Evolutionary conservation across 2,797 vertebrate species (phyloP).

Genomic region (Leptoclinus maculatus): DNA sequence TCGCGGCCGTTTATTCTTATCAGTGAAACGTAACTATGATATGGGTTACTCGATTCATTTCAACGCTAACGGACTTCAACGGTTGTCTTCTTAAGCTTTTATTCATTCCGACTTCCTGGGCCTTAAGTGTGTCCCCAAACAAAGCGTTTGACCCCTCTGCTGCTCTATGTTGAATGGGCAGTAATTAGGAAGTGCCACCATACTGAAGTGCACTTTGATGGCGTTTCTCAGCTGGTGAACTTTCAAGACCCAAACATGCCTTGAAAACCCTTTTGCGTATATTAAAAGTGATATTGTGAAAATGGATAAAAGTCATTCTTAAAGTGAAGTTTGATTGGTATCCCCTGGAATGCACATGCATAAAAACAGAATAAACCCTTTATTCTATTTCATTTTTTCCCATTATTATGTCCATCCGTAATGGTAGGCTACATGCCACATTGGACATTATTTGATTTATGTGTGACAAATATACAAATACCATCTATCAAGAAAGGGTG

Average conservation of each 20-base stretch:
- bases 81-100: slow-evolving; percentile 29
- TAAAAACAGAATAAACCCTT: background rate
- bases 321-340: background rate
- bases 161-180: slow-evolving; percentile 8
- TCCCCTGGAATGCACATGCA: background rate
- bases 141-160: slow-evolving; percentile 32
- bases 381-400: background rate
- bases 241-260: slow-evolving; percentile 2
- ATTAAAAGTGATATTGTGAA: background rate
- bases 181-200: slow-evolving; percentile 34
- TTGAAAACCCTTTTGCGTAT: background rate
- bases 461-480: background rate
- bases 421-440: background rate
- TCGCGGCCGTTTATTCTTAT: slow-evolving; percentile 23
- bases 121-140: slow-evolving; percentile 19
- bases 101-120: slow-evolving; percentile 29
- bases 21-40: slow-evolving; percentile 15
- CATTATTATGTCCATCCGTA: background rate
- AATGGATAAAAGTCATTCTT: background rate
- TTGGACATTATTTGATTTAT: too few relatives aligned
- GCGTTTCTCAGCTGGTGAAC: slow-evolving; percentile 12
- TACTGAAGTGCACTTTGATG: slow-evolving; percentile 31
- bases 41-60: slow-evolving; percentile 11
- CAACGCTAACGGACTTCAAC: background rate
- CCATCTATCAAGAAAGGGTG: background rate